A percentile compares a stretch with the other conserved stretches of the same genome.
phyloP scores from a whole-genome alignment of 2,797 vertebrate genomes.

The Benthosema pterotum region DNA sequence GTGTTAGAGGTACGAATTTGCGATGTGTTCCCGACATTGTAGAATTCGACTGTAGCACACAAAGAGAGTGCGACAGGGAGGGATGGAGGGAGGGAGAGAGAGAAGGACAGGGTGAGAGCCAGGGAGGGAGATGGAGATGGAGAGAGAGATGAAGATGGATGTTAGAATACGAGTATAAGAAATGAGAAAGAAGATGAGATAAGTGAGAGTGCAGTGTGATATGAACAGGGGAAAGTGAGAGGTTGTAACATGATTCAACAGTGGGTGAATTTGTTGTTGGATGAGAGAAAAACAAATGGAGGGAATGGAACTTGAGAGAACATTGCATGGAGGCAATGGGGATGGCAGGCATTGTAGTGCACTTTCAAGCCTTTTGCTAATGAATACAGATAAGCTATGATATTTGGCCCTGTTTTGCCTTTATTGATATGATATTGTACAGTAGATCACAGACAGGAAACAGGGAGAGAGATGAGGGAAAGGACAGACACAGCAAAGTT shows the following conservation, averaged over 20 bases:
- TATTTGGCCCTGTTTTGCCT: too few species aligned
- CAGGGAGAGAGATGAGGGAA: too few species aligned
- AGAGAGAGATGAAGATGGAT: neutral
- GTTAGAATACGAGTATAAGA: too few species aligned
- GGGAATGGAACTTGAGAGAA: constrained; percentile 12
- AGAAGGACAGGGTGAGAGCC: too few species aligned
- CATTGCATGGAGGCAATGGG: constrained; percentile 16
- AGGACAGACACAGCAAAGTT: too few species aligned
- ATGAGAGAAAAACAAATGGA: neutral
- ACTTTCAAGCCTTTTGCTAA: too few species aligned
- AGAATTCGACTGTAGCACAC: constrained; percentile 6
- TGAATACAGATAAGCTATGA: too few species aligned
- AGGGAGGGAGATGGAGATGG: too few species aligned
- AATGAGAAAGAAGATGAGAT: too few species aligned
- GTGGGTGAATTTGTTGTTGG: neutral
- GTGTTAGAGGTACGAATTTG: constrained; percentile 21
- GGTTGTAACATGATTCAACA: constrained; percentile 10
- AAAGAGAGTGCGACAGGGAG: constrained; percentile 1
- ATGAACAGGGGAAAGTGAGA: neutral
- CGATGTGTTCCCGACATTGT: constrained; percentile 6
- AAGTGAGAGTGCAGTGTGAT: too few species aligned
- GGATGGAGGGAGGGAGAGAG: neutral
- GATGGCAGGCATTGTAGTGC: neutral
- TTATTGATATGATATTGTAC: too few species aligned
- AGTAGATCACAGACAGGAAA: too few species aligned